Base-by-base conservation (phyloP, 2,113 vertebrate species). In the Colius striatus region DNA sequence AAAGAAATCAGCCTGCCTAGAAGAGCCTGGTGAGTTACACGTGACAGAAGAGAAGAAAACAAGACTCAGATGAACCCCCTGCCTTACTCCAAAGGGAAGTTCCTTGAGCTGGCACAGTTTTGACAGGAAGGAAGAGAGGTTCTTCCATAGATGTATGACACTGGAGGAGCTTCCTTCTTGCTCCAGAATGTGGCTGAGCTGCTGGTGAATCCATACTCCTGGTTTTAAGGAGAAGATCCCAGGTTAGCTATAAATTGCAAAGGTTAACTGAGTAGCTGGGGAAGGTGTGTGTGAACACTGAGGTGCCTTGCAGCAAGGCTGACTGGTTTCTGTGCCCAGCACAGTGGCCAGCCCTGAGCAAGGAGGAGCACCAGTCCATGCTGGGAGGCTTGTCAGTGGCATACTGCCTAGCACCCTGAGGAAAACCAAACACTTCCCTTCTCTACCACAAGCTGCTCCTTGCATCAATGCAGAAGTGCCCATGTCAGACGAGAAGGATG, bases 1-100 rank as follows among this genome's bases (percentile, higher is more conserved):
- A 94, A 95, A 95, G 90, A 91, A 95, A 94, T 74, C 90, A 30
- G 78, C 74, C 92, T 94, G 93, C 87, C 84, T 77, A 76, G 90
- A 93, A 89, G 91, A 94, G 76, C 83, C 88, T 72, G 65, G 60
- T 92, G 93, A 84, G 73, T 74, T 94, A 47, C 80, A 75, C 92
- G 72, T 96, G 90, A 95, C 92, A 90, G 89, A 84, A 89, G 30
- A 79, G 91, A 87, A 77, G 50, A 95, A 95, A 96, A 92, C 66
- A 92, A 84, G 80, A 80, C 29, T 90, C 14, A 19, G 43, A 87
- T 79, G 41, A 93, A 88, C 86, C 57, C 58, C 82, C 70, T 87
- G 32, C 88, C 87, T 93, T 47, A 93, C 80, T 92, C 78, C 83
- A 76, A 89, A 84, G 70, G 76, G 93, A 93, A 90, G 71, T 77